These are phyloP conservation scores for Rynchops niger DNA, from an alignment of 2,113 vertebrate genomes.

Conservation along the genomic window DNA sequence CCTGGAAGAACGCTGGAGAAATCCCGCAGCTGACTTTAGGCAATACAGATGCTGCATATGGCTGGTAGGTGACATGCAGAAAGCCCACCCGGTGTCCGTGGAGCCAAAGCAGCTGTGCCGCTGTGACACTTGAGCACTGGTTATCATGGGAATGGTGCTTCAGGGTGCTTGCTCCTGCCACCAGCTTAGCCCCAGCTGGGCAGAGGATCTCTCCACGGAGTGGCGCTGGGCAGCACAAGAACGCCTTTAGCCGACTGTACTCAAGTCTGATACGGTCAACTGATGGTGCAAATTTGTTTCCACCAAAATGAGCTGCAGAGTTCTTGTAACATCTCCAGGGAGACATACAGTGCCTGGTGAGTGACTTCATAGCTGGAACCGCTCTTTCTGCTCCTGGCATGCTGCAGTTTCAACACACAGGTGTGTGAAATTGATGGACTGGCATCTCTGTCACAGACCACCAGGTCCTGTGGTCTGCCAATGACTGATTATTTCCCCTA, in stretches of 20 bases:
- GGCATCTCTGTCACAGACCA: background rate
- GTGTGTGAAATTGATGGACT: background rate
- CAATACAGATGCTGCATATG: fast-evolving
- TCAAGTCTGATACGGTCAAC: background rate
- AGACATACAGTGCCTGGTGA: background rate
- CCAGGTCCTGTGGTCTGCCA: background rate
- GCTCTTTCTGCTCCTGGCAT: background rate
- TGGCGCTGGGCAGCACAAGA: fast-evolving
- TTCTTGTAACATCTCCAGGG: background rate
- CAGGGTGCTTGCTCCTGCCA: background rate
- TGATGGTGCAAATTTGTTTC: background rate
- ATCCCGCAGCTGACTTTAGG: background rate
- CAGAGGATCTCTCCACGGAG: fast-evolving
- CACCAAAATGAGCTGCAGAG: background rate
- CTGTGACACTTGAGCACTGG: background rate
- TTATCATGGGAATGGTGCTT: background rate
- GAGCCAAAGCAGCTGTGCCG: fast-evolving
- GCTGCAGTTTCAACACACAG: background rate
- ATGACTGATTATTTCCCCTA: background rate
- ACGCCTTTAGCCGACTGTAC: background rate
- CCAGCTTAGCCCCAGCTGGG: background rate
- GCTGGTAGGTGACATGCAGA: background rate
- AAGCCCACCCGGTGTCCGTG: fast-evolving
- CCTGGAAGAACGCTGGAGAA: background rate
- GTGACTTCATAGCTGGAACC: background rate